Conservation (phyloP, 2,113 vertebrate genomes). For the Phainopepla nitens region DNA sequence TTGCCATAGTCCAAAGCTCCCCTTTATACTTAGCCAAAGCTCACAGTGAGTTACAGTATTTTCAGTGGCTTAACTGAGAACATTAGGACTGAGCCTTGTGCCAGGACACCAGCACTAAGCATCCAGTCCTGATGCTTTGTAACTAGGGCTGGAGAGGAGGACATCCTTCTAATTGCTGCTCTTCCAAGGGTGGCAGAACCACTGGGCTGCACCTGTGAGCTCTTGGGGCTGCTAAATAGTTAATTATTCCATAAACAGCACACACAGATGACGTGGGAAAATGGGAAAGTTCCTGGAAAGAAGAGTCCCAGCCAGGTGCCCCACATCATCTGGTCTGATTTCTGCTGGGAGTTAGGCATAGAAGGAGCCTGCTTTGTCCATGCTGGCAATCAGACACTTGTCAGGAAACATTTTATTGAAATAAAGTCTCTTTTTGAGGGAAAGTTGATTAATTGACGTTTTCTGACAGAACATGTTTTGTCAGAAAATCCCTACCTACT, state of each 20-base stretch:
- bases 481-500: background rate
- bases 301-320: background rate
- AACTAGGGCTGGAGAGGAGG: background rate
- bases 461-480: background rate
- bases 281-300: background rate
- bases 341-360: background rate
- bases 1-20: background rate
- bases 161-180: background rate
- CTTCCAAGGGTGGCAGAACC: background rate
- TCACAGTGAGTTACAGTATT: background rate
- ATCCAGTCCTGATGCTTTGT: background rate
- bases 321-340: background rate
- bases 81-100: fast-evolving
- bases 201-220: background rate
- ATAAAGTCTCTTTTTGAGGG: background rate
- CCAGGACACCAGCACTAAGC: background rate
- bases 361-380: background rate
- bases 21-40: background rate
- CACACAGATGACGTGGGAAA: background rate
- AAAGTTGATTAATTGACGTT: background rate
- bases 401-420: background rate
- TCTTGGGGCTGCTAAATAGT: background rate
- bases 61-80: background rate
- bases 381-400: background rate
- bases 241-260: background rate